Base-by-base conservation (phyloP, 2,113 vertebrate species). In the Lagopus leucura region DNA sequence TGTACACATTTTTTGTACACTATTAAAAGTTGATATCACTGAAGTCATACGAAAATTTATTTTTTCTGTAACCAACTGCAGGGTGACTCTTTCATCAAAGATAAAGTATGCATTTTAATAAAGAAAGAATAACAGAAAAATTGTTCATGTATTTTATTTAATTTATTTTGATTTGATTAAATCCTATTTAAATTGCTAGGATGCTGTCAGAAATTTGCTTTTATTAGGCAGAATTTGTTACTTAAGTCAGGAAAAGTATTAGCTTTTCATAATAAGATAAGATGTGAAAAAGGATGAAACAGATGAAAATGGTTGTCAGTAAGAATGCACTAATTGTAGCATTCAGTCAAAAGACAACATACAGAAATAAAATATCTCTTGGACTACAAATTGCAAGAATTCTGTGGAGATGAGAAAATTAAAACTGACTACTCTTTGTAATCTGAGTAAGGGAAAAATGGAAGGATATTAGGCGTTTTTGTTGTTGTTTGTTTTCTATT, bases 1-100 rank as follows among this genome's bases (percentile, higher is more conserved):
- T 42, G 2, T 11, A 40, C 32, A 13, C 2, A 22, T 3, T 18
- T 16, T 40, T 58, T 40, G 47, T 32, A 34, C 22, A 13, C 9
- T 27, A 13, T 34, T 20, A 30, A 32, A 50, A 38, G 1, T 1
- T 48, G 5, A 0, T 54, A 32, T 69, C 14, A 34, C 5, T 45
- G 4, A 38, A 70, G 10, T n/a, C 6, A 48, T 58, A 36, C 3
- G 79, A 76, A 2, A 67, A 63, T 73, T 43, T 11, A 69, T 20
- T 74, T 63, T n/a, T 81, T 54, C 40, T 77, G 18, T 77, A 24
- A 70, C 8, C 61, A 34, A 14, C 13, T 65, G 13, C 12, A 48
- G 72, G 2, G 18, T 58, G 38, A 0, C 0, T 76, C 45, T 91
- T 86, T 74, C 27, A 38, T 88, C 4, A 21, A 42, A 81, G 38